Evolutionary conservation across 2,797 vertebrate genomes (phyloP).

Genomic region (Pagetopsis macropterus): DNA sequence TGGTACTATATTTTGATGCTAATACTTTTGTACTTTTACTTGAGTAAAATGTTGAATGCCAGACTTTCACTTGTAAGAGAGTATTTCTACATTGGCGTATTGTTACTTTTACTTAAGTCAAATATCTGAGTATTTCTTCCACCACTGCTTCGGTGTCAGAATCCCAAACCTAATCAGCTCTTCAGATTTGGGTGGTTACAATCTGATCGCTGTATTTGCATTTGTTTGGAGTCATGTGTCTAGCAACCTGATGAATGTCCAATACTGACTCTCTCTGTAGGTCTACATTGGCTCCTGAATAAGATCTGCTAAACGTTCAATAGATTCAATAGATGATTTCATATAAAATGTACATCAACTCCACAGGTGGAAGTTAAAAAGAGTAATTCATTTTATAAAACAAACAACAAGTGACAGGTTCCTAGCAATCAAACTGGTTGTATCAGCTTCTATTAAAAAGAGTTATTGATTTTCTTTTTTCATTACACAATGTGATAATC

Average conservation of each 20-base stretch:
- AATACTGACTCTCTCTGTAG: background rate
- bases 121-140: too few relatives aligned
- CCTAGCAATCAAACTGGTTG: slow-evolving; percentile 41
- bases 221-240: background rate
- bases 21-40: too few relatives aligned
- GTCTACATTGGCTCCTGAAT: background rate
- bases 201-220: background rate
- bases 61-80: too few relatives aligned
- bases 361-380: background rate
- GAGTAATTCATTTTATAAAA: background rate
- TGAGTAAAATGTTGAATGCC: too few relatives aligned
- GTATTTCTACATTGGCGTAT: too few relatives aligned
- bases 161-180: background rate
- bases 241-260: background rate
- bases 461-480: slow-evolving; percentile 36
- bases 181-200: background rate
- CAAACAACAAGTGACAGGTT: background rate
- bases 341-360: background rate
- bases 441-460: slow-evolving; percentile 17
- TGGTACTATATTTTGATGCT: too few relatives aligned
- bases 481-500: slow-evolving; percentile 28
- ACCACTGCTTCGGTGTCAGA: too few relatives aligned
- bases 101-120: too few relatives aligned
- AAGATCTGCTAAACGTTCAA: background rate
- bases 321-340: background rate